Percentiles rank a stretch among this genome's conserved stretches.
Evolutionary conservation across 2,113 vertebrate species (phyloP).

Genomic region (Sylvicapra grimmia): DNA sequence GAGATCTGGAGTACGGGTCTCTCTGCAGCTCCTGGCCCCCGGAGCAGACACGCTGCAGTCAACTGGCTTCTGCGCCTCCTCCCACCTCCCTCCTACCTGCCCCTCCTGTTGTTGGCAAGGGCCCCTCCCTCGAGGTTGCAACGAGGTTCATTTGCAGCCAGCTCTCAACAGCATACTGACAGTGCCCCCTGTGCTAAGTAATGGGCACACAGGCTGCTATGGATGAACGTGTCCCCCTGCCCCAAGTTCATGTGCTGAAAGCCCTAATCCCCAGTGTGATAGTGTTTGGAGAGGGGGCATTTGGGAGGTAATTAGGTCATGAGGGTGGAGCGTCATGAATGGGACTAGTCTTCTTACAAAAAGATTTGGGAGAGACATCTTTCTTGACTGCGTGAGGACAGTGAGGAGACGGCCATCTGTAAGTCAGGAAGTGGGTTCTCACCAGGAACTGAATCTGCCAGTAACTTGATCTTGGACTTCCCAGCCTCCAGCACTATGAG

Average conservation of each 20-base stretch:
- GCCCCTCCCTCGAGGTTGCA: not conserved
- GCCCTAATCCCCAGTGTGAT: not conserved
- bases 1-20: not conserved
- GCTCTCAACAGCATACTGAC: not conserved
- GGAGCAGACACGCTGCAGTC: not conserved
- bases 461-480: not conserved
- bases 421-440: not conserved
- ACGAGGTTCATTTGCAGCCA: not conserved
- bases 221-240: not conserved
- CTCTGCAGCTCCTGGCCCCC: not conserved
- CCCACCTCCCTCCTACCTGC: fast-evolving
- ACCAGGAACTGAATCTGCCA: not conserved
- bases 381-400: not conserved
- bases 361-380: not conserved
- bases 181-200: not conserved
- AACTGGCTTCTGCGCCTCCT: not conserved
- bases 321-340: not conserved
- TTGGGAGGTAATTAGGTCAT: not conserved
- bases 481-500: not conserved
- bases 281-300: not conserved
- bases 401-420: not conserved
- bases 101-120: not conserved
- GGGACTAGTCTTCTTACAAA: not conserved
- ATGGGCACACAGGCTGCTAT: not conserved
- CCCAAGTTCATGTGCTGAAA: not conserved